Percentiles rank a stretch among this genome's conserved stretches.
Evolutionary conservation across 2,113 vertebrate species (phyloP).

Genomic region (Barnardius zonarius): DNA sequence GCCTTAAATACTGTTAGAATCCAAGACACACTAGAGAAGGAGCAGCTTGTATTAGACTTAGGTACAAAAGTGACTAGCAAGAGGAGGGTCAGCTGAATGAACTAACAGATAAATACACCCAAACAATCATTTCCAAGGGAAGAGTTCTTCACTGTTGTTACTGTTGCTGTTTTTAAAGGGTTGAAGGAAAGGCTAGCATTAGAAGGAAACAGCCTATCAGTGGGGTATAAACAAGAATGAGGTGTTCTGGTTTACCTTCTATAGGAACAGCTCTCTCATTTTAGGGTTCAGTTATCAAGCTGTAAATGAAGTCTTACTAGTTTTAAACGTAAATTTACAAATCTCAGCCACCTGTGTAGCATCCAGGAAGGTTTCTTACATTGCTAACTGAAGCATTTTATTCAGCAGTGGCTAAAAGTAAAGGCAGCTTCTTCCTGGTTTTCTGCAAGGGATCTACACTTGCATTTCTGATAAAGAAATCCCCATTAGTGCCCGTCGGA

Average conservation of each 20-base stretch:
- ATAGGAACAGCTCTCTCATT: not conserved
- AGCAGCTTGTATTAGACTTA: not conserved
- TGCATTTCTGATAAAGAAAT: not conserved
- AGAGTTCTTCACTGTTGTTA: not conserved
- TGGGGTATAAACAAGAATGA: not conserved
- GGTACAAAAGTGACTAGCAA: not conserved
- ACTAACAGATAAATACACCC: not conserved
- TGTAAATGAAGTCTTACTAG: not conserved
- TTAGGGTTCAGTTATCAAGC: not conserved
- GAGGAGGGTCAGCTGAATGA: not conserved
- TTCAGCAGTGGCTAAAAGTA: not conserved
- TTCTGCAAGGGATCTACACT: not conserved
- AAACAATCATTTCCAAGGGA: not conserved
- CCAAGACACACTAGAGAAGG: not conserved
- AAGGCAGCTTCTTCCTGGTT: not conserved
- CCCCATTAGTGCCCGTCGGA: not conserved
- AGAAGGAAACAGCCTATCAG: not conserved
- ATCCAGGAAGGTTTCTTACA: not conserved
- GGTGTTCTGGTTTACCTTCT: not conserved
- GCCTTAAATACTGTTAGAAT: not conserved
- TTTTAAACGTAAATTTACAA: not conserved
- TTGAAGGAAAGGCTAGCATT: not conserved
- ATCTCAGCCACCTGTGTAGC: not conserved
- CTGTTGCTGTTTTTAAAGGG: not conserved
- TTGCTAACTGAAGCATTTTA: not conserved